Conservation (phyloP, 2,888 invertebrate species). For the Ennomos erosarius region DNA sequence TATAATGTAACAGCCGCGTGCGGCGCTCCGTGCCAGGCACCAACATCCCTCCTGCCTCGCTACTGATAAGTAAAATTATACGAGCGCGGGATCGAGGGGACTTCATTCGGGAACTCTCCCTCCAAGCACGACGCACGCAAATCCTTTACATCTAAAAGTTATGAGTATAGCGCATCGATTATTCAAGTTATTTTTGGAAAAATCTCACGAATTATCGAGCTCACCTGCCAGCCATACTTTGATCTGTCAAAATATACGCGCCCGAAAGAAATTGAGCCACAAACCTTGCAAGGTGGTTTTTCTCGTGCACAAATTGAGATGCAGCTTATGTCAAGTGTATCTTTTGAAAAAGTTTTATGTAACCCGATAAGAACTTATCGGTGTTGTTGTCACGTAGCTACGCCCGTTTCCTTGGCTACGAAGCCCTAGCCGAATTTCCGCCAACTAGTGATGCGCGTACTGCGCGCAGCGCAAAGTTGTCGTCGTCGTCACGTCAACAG, state of each 20-base stretch:
- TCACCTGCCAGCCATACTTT: slow-evolving; percentile 77
- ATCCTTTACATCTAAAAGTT: slow-evolving; percentile 29
- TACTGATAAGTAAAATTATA: slow-evolving; percentile 67
- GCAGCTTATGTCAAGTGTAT: slow-evolving; percentile 24
- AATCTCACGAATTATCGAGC: slow-evolving; percentile 47
- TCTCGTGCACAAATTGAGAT: neutral
- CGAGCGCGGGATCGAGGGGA: slow-evolving; percentile 63
- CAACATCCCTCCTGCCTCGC: slow-evolving; percentile 60
- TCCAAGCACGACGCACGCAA: slow-evolving; percentile 45
- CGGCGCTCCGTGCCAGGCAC: slow-evolving; percentile 73
- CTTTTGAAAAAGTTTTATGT: slow-evolving; percentile 61
- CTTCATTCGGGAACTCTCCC: slow-evolving; percentile 51
- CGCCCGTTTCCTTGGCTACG: slow-evolving; percentile 85
- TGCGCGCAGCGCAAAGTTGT: too few relatives aligned
- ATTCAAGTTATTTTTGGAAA: slow-evolving; percentile 39
- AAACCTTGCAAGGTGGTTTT: slow-evolving; percentile 26
- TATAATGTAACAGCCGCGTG: slow-evolving; percentile 48
- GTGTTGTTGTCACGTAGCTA: slow-evolving; percentile 82
- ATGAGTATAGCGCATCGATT: slow-evolving; percentile 35
- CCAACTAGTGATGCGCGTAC: slow-evolving; percentile 44
- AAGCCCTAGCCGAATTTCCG: slow-evolving; percentile 59
- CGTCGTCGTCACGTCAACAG: too few relatives aligned
- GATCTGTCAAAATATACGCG: slow-evolving; percentile 74
- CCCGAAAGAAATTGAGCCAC: slow-evolving; percentile 21
- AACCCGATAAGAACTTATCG: slow-evolving; percentile 70